phyloP scores from a whole-genome alignment of 2,797 vertebrate species.

The Galaxias olidus region DNA sequence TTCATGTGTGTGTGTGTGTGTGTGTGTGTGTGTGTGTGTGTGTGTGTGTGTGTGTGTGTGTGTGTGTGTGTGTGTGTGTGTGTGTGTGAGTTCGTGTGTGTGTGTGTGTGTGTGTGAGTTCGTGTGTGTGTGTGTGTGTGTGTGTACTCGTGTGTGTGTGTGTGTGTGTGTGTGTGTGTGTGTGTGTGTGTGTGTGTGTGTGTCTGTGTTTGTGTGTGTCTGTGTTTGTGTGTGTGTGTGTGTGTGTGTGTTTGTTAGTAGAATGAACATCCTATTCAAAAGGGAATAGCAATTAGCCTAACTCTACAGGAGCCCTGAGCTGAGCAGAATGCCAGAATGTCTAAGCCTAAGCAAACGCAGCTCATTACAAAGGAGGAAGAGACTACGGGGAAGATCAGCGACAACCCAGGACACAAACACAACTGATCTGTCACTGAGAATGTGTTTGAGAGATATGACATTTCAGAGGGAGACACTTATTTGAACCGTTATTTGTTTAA shows the following conservation, averaged over 20 bases:
- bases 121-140: neutral
- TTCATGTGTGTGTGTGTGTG: neutral
- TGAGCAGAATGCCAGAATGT: slow-evolving; percentile 26
- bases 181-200: neutral
- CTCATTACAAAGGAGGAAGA: slow-evolving; percentile 14
- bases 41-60: too few relatives aligned
- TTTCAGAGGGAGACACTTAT: too few relatives aligned
- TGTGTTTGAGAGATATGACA: too few relatives aligned
- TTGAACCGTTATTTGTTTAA: too few relatives aligned
- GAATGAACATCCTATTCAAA: neutral
- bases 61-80: slow-evolving; percentile 5
- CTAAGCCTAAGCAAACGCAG: slow-evolving; percentile 19
- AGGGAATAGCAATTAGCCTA: slow-evolving; percentile 34
- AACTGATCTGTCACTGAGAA: too few relatives aligned
- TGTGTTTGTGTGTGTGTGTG: neutral
- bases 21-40: neutral
- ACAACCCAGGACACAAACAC: too few relatives aligned
- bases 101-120: neutral
- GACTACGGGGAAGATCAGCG: neutral
- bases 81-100: neutral
- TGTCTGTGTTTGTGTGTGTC: too few relatives aligned
- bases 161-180: slow-evolving; percentile 1
- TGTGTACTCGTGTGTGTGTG: neutral
- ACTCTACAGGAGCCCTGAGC: slow-evolving; percentile 25
- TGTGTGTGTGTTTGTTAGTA: neutral